These are phyloP conservation scores for Blera fallax DNA, from an alignment of 2,888 invertebrate species.

Conservation along the genomic window DNA sequence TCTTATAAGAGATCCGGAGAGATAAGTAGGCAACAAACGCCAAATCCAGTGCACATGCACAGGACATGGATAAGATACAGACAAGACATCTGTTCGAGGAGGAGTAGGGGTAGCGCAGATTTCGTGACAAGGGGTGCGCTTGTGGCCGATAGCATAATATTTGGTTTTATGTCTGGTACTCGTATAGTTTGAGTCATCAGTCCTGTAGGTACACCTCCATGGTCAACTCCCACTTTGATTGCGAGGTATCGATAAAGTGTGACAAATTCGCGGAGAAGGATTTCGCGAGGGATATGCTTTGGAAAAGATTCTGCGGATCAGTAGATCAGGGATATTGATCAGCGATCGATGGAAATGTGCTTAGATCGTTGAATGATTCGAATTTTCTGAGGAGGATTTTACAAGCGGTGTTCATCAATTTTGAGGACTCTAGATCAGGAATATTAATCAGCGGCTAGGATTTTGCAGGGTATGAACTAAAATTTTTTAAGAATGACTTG, in stretches of 20 bases:
- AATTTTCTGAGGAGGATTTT: too few relatives aligned
- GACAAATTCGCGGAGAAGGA: constrained; percentile 9
- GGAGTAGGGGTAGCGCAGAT: constrained; percentile 20
- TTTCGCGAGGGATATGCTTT: background rate
- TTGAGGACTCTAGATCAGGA: too few relatives aligned
- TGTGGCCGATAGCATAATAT: constrained; percentile 47
- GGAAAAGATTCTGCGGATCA: background rate
- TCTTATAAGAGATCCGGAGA: constrained; percentile 70
- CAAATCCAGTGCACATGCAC: constrained; percentile 32
- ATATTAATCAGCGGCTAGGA: too few relatives aligned
- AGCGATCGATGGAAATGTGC: background rate
- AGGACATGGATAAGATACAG: constrained; percentile 3
- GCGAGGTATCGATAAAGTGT: constrained; percentile 43
- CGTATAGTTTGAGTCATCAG: constrained; percentile 12
- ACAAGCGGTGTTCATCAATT: too few relatives aligned
- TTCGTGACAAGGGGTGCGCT: constrained; percentile 56
- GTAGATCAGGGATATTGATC: background rate
- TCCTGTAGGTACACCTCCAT: constrained; percentile 20
- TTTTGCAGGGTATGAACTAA: too few relatives aligned
- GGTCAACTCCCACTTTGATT: constrained; percentile 47
- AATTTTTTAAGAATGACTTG: too few relatives aligned
- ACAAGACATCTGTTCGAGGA: constrained; percentile 49
- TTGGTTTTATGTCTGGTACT: constrained; percentile 12
- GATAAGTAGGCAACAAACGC: constrained; percentile 58
- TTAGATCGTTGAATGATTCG: background rate